Evolutionary conservation across 2,113 vertebrate genomes (phyloP).

Genomic region (Cyanistes caeruleus): DNA sequence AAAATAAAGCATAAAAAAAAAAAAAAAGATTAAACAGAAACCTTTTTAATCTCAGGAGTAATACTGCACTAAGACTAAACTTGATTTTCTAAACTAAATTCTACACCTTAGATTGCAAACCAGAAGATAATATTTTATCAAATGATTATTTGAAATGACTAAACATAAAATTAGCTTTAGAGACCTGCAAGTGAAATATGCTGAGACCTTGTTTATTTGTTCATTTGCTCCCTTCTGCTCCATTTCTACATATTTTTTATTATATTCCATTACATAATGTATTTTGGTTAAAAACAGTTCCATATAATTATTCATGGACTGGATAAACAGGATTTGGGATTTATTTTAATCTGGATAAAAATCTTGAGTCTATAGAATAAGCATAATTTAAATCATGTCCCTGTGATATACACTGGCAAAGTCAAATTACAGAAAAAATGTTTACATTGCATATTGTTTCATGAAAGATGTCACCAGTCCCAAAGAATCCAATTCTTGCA

Average conservation of each 20-base stretch:
- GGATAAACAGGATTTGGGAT: constrained; percentile 58
- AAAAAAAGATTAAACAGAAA: not conserved
- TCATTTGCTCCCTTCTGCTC: constrained; percentile 4
- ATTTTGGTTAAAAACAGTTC: constrained; percentile 37
- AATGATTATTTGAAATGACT: not conserved
- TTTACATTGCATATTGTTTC: not conserved
- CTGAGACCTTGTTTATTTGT: constrained; percentile 7
- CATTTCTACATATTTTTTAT: constrained; percentile 25
- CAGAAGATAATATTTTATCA: not conserved
- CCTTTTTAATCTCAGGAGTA: not conserved
- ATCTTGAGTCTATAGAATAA: constrained; percentile 40
- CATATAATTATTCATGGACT: constrained; percentile 32
- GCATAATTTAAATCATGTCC: constrained; percentile 5
- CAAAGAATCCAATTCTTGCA: not conserved
- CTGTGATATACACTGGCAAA: not conserved
- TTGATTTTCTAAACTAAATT: not conserved
- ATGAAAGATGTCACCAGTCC: not conserved
- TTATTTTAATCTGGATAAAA: constrained; percentile 63
- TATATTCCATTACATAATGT: constrained; percentile 33
- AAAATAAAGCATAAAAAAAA: not conserved
- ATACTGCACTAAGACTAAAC: not conserved
- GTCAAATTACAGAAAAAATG: not conserved
- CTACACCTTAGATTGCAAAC: not conserved
- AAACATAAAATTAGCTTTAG: constrained; percentile 11
- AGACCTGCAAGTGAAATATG: not conserved